Evolutionary conservation across 2,888 invertebrate genomes (phyloP), one percentile per base, ranked within the genome.

Genomic region (Corythucha ciliata): DNA sequence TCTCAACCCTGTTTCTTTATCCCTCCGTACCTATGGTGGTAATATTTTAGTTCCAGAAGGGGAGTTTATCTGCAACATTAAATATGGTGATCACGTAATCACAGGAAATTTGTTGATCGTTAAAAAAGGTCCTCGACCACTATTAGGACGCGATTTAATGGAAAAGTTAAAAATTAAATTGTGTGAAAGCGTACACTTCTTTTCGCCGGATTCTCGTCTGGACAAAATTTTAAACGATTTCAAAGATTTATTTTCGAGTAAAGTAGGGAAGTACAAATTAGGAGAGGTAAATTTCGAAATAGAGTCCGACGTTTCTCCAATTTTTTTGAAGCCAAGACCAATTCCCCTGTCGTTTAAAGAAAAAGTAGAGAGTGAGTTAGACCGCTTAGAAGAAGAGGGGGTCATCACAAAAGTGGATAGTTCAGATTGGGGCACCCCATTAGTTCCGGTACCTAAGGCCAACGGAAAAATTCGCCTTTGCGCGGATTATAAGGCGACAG

Each of bases 401-500:
- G 53, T 53, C 10, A 53, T 56, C 7, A 40, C 29, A 14, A 52
- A 54, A 40, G 45, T 37, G 2, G 53, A 52, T 26, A 16, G 12
- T 8, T 51, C 53, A 6, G 53, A 55, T 8, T 55, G 58, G 56
- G 56, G 53, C 8, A 47, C 47, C 6, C 47, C 47, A n/a, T 24
- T 37, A 37, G 48, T 48, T 37, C 48, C 46, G 7, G 48, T 49
- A 10, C 25, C 36, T 14, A 56, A 52, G 45, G 25, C 52, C 12
- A 45, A 54, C 14, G 48, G 50, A 5, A 25, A 22, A 4, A 21
- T 58, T 0, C 25, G 56, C 8, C 25, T 58, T 10, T 54, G 57
- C 36, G 56, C 52, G 7, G 57, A 57, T 47, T 56, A 53, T 29
- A 56, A 57, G 36, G 52, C 54, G 8, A 58, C 56, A n/a, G 6